A percentile compares a stretch with the other conserved stretches of the same genome.
Conservation (phyloP, 1,140 invertebrate species). For the Andricus grossulariae region DNA sequence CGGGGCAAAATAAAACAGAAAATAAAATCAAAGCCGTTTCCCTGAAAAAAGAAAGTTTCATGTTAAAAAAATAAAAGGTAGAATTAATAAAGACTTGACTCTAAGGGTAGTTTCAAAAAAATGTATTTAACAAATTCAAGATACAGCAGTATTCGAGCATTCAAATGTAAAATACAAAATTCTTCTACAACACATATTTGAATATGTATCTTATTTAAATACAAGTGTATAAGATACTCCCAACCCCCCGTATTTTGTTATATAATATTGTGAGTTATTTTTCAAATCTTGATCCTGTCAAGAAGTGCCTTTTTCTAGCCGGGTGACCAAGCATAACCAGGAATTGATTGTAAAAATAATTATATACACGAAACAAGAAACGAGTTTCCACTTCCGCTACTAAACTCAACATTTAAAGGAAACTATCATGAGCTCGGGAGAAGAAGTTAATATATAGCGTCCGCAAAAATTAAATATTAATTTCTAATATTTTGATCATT, state of each 20-base stretch:
- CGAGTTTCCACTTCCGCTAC: not conserved
- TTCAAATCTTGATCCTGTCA: slow-evolving; percentile 1
- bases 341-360: slow-evolving; percentile 28
- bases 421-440: slow-evolving; percentile 1
- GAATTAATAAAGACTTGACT: slow-evolving; percentile 20
- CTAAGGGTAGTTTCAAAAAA: slow-evolving; percentile 28
- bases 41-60: slow-evolving; percentile 9
- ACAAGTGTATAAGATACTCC: not conserved
- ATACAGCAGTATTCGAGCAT: slow-evolving; percentile 19
- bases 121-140: slow-evolving; percentile 31
- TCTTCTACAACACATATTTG: slow-evolving; percentile 27
- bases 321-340: slow-evolving; percentile 8
- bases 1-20: slow-evolving; percentile 5
- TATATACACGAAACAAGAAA: not conserved
- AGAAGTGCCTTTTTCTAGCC: too few relatives aligned
- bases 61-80: slow-evolving; percentile 15
- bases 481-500: not conserved
- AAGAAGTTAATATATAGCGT: not conserved
- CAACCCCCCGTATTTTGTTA: not conserved
- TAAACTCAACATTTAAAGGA: not conserved
- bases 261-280: not conserved
- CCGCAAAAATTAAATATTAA: not conserved
- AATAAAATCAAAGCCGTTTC: slow-evolving; percentile 8
- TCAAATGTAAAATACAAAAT: slow-evolving; percentile 28
- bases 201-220: slow-evolving; percentile 30